Conservation (phyloP, 2,888 invertebrate species). For the Leptopilina myrica region DNA sequence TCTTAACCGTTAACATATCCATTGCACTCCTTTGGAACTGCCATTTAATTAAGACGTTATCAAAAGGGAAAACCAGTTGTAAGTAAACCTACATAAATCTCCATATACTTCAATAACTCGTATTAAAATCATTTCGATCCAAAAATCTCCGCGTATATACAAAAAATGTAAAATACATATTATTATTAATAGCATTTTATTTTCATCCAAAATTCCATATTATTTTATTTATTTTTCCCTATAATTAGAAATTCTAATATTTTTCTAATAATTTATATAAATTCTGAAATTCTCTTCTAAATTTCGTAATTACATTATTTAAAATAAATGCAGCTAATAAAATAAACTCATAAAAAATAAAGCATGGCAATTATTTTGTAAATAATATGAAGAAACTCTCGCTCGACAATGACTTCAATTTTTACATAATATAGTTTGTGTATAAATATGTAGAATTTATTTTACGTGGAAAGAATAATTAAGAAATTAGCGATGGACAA, state of each 20-base stretch:
- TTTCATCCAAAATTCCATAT: background rate
- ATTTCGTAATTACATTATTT: no score
- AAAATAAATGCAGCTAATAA: no score
- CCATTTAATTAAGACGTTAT: slow-evolving; percentile 30
- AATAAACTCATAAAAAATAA: no score
- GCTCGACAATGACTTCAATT: background rate
- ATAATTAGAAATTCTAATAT: no score
- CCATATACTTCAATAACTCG: slow-evolving; percentile 12
- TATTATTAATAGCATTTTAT: background rate
- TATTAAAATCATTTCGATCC: slow-evolving; percentile 9
- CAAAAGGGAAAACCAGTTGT: slow-evolving; percentile 25
- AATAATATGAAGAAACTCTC: background rate
- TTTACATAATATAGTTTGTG: background rate
- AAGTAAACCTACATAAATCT: slow-evolving; percentile 20
- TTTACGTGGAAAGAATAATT: background rate
- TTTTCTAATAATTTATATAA: no score
- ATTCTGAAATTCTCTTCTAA: no score
- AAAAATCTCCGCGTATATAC: background rate
- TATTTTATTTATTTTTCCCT: no score
- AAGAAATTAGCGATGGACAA: background rate
- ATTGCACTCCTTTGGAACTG: slow-evolving; percentile 6
- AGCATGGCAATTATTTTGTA: no score
- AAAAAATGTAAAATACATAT: background rate
- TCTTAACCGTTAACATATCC: slow-evolving; percentile 34
- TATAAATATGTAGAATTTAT: background rate